Evolutionary conservation across 1,140 invertebrate genomes (phyloP).

Genomic region (Chrysopa pallens): DNA sequence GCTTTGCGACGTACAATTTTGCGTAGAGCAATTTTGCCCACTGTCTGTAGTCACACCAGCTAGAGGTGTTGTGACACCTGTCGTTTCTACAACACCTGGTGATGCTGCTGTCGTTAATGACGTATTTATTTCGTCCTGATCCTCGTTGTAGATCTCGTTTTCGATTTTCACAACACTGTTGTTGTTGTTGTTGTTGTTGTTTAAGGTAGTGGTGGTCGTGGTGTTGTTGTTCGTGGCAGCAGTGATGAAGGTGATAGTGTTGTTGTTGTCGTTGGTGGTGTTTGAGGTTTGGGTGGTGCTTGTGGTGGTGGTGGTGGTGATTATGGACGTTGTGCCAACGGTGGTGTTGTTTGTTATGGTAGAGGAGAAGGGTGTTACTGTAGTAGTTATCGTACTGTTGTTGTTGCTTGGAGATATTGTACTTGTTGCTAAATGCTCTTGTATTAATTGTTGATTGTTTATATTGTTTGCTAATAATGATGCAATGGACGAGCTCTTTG

Average conservation of each 20-base stretch:
- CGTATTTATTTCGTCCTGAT: constrained; percentile 13
- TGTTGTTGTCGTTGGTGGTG: constrained; percentile 7
- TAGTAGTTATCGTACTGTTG: constrained; percentile 8
- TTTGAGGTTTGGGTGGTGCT: constrained; percentile 5
- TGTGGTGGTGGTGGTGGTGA: constrained; percentile 9
- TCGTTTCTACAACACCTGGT: constrained; percentile 23
- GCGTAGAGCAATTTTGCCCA: neutral
- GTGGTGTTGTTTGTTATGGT: constrained; percentile 11
- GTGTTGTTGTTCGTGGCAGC: constrained; percentile 16
- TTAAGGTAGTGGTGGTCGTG: neutral
- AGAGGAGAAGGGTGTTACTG: constrained; percentile 11
- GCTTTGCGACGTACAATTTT: neutral
- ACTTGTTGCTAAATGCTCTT: constrained; percentile 7
- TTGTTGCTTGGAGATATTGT: constrained; percentile 10
- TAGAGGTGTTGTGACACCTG: constrained; percentile 34
- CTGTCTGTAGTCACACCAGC: neutral
- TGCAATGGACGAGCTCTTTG: constrained; percentile 31
- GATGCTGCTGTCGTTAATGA: constrained; percentile 15
- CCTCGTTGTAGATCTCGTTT: constrained; percentile 5
- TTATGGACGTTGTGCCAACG: constrained; percentile 13
- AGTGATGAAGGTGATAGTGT: constrained; percentile 12
- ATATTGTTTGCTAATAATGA: constrained; percentile 23
- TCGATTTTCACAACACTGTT: constrained; percentile 1
- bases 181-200: neutral
- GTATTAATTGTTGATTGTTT: constrained; percentile 20